A percentile compares a stretch with the other conserved stretches of the same genome.
Evolutionary conservation across 2,113 vertebrate species (phyloP).

Genomic region (Pica pica): DNA sequence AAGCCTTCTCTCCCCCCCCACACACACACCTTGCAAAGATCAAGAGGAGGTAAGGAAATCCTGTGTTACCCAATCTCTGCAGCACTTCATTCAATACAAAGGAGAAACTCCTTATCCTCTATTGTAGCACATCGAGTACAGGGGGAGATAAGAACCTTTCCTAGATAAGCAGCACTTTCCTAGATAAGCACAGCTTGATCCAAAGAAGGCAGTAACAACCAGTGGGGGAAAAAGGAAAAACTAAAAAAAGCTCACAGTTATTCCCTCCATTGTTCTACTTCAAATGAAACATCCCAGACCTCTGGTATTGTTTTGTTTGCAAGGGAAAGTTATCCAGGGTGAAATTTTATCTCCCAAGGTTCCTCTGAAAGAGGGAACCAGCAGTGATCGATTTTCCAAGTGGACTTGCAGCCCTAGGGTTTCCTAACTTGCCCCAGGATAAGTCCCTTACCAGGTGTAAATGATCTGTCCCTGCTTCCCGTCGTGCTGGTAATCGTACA

Average conservation of each 20-base stretch:
- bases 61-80: not conserved
- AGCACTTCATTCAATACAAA: not conserved
- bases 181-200: not conserved
- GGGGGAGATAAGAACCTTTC: not conserved
- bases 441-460: constrained; percentile 88
- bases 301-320: not conserved
- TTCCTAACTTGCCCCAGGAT: not conserved
- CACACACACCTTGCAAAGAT: not conserved
- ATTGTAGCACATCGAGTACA: not conserved
- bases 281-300: not conserved
- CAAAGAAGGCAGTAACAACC: not conserved
- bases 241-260: not conserved
- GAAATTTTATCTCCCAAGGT: not conserved
- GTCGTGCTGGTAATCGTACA: constrained; percentile 84
- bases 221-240: accelerated
- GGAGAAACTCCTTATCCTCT: not conserved
- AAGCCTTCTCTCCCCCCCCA: not conserved
- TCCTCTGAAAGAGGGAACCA: not conserved
- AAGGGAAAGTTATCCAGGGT: not conserved
- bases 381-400: not conserved
- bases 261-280: not conserved
- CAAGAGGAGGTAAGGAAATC: not conserved
- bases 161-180: not conserved
- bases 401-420: not conserved
- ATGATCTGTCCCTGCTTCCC: constrained; percentile 91